phyloP scores from a whole-genome alignment of 2,888 invertebrate genomes.

The Pristionchus arcanus region DNA sequence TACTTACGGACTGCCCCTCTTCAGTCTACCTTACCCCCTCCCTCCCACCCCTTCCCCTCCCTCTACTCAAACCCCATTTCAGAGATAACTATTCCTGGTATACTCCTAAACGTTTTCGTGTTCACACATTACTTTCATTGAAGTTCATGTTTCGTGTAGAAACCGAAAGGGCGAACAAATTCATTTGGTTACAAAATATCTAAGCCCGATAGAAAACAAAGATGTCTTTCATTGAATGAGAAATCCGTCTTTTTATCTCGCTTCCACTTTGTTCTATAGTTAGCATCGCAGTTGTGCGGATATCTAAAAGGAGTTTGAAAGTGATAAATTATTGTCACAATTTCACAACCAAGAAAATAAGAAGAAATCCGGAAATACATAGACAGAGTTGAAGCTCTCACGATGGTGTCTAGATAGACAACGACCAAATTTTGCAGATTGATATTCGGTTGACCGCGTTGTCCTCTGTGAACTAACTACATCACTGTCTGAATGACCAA shows the following conservation, averaged over 20 bases:
- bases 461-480: not conserved
- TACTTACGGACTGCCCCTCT: conserved; percentile 31
- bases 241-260: no score
- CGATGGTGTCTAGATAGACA: not conserved
- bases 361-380: no score
- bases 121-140: not conserved
- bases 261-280: no score
- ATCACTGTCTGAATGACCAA: not conserved
- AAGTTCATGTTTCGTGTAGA: not conserved
- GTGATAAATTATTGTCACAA: no score
- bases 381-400: no score
- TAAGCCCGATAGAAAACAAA: not conserved
- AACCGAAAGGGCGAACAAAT: not conserved
- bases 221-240: no score
- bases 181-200: not conserved
- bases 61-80: conserved; percentile 30
- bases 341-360: no score
- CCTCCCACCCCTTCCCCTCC: not conserved
- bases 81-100: conserved; percentile 32
- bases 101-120: not conserved
- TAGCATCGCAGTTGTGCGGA: no score
- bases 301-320: no score
- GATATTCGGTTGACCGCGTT: not conserved
- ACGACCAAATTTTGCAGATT: not conserved
- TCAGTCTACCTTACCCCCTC: not conserved